phyloP scores from a whole-genome alignment of 2,888 invertebrate species.

The Pollenia angustigena region DNA sequence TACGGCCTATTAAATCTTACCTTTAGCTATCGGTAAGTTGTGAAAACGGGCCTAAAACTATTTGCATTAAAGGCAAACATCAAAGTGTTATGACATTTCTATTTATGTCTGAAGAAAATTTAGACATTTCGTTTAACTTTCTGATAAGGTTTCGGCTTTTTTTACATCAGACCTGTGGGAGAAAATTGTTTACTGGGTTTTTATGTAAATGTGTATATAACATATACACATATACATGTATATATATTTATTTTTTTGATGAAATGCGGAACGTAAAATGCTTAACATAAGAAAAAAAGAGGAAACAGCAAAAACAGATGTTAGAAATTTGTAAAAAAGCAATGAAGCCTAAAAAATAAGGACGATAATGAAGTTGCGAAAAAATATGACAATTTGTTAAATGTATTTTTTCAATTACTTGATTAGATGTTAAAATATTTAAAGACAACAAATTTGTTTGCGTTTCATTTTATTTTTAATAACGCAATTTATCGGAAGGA shows the following conservation, averaged over 20 bases:
- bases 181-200: not conserved
- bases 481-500: not conserved
- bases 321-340: slow-evolving; percentile 47
- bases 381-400: slow-evolving; percentile 70
- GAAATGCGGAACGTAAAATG: slow-evolving; percentile 18
- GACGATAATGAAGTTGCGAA: not conserved
- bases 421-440: slow-evolving; percentile 64
- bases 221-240: not conserved
- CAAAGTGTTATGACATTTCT: no score
- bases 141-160: no score
- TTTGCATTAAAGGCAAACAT: no score
- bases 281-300: slow-evolving; percentile 12
- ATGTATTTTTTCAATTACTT: slow-evolving; percentile 71
- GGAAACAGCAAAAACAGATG: slow-evolving; percentile 63
- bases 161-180: no score
- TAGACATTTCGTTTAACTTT: no score
- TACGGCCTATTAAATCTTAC: no score
- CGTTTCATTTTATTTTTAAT: slow-evolving; percentile 11
- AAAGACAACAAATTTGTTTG: slow-evolving; percentile 22
- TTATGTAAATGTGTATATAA: slow-evolving; percentile 2
- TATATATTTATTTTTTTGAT: slow-evolving; percentile 23
- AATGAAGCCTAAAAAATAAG: slow-evolving; percentile 49
- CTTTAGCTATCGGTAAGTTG: no score
- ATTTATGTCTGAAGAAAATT: no score
- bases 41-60: no score